Evolutionary conservation across 2,797 vertebrate genomes (phyloP).

Genomic region (Bovichtus variegatus): DNA sequence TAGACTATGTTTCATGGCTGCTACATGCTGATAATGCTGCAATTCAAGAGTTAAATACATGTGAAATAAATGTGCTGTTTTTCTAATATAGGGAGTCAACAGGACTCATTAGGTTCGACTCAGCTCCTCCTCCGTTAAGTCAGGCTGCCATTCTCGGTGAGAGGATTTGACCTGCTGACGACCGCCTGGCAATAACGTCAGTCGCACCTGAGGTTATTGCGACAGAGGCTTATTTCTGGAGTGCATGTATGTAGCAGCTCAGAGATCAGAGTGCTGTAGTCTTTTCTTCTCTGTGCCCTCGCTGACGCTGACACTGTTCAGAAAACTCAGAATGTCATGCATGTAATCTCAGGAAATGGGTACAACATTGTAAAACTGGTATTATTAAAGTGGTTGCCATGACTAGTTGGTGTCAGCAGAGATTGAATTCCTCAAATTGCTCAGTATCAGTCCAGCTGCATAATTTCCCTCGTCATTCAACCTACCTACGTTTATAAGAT

Average conservation of each 20-base stretch:
- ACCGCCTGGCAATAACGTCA: conserved; percentile 8
- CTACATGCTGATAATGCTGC: background rate
- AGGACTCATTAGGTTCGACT: conserved; percentile 9
- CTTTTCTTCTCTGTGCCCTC: background rate
- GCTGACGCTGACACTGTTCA: background rate
- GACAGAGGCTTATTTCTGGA: conserved; percentile 55
- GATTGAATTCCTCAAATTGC: background rate
- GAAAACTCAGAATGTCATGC: background rate
- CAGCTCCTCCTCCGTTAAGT: background rate
- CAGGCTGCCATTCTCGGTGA: conserved; percentile 1
- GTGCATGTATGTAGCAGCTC: conserved; percentile 22
- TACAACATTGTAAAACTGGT: background rate
- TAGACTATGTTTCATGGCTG: background rate
- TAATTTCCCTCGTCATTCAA: background rate
- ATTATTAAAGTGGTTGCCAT: background rate
- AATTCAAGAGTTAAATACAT: background rate
- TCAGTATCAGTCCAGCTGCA: background rate
- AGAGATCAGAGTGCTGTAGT: background rate
- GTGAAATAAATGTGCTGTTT: background rate
- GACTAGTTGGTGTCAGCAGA: background rate
- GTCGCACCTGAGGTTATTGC: conserved; percentile 50
- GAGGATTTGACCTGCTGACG: conserved; percentile 54
- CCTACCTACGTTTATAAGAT: background rate
- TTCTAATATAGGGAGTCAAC: background rate
- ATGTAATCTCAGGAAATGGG: background rate